Evolutionary conservation across 2,797 vertebrate species (phyloP).

Genomic region (Dallia pectoralis): DNA sequence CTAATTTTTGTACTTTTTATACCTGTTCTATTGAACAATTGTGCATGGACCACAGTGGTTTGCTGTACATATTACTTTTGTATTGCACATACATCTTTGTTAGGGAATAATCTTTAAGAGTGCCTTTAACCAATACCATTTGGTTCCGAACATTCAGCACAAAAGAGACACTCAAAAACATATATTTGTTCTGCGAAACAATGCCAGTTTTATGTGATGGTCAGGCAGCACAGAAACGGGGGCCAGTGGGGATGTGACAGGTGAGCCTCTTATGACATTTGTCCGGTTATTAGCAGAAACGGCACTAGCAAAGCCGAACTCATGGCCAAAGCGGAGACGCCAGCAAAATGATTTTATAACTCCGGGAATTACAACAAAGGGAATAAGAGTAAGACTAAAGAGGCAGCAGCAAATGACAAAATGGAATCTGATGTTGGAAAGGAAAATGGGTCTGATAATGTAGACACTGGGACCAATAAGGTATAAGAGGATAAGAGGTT

Average conservation of each 20-base stretch:
- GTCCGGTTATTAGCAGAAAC: constrained; percentile 86
- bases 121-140: no score
- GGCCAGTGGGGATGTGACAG: constrained; percentile 79
- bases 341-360: constrained; percentile 91
- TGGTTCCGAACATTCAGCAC: no score
- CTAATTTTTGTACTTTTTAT: no score
- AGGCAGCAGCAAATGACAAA: constrained; percentile 79
- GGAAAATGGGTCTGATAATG: constrained; percentile 93
- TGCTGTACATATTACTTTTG: no score
- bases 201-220: no score
- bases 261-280: constrained; percentile 94
- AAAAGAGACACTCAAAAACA: no score
- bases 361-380: constrained; percentile 86
- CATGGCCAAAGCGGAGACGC: constrained; percentile 80
- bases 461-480: constrained; percentile 89
- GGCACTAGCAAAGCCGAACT: constrained; percentile 79
- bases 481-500: constrained; percentile 51
- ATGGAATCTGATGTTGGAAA: constrained; percentile 85
- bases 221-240: constrained; percentile 27
- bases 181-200: no score
- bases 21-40: no score
- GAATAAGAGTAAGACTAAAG: constrained; percentile 78
- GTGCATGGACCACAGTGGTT: no score
- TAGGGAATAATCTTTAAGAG: no score
- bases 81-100: no score